Base-by-base conservation (phyloP, 2,888 invertebrate species). In the Sinelater perroti region DNA sequence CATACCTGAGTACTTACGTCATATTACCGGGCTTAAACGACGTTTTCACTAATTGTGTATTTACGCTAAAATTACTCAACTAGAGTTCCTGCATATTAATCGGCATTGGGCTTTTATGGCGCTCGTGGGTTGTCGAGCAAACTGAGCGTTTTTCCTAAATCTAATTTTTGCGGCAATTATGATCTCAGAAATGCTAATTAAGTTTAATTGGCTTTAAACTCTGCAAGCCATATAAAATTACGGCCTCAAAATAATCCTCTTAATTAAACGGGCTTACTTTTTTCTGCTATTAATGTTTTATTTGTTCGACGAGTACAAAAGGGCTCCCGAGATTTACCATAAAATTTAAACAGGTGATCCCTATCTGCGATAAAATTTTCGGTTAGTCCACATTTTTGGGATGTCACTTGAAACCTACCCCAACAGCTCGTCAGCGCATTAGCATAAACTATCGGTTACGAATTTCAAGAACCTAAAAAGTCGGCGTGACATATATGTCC, bases 21-120 rank as follows among this genome's bases (percentile, higher is more conserved):
- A 47, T 35, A 35, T 47, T 45, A 35, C 18, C 14, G 11, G 26
- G 20, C n/a, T 24, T 13, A 21, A 24, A 35, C 21, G 36, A 14
- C 20, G 20, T 24, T 46, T 46, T 14, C 45, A 53, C 46, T 44
- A 53, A 30, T 30, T 53, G 30, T 53, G 46, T 57, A 53, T 53
- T 53, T 57, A 57, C 33, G 31, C 40, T 10, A 18, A 55, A 47
- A 56, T 53, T 47, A 33, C 20, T 24, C 11, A 40, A 14, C 4
- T 21, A 11, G 8, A 40, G n/a, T n/a, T n/a, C n/a, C n/a, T n/a
- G n/a, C n/a, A n/a, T n/a, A n/a, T n/a, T n/a, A n/a, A n/a, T n/a
- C n/a, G n/a, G n/a, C n/a, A n/a, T n/a, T n/a, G n/a, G n/a, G n/a
- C n/a, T n/a, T n/a, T n/a, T n/a, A n/a, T n/a, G n/a, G n/a, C n/a